These are phyloP conservation scores for Carposina sasakii DNA, from an alignment of 1,140 invertebrate species.

Conservation along the genomic window DNA sequence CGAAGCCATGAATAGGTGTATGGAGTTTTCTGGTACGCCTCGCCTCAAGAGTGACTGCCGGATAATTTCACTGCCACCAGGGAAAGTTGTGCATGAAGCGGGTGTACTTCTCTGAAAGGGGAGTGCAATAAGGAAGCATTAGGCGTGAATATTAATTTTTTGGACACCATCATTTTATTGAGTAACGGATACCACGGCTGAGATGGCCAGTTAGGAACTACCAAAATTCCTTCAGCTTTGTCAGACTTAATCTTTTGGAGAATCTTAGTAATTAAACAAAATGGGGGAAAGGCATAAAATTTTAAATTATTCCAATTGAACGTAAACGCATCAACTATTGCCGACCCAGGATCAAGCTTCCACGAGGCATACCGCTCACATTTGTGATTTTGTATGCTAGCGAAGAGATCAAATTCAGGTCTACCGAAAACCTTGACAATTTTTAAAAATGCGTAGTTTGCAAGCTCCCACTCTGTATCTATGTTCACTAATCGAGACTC, in stretches of 20 bases:
- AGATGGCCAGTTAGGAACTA: neutral
- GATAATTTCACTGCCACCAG: neutral
- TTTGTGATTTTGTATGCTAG: neutral
- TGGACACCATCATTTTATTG: neutral
- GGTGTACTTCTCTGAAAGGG: neutral
- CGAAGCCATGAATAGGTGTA: neutral
- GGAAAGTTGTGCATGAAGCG: neutral
- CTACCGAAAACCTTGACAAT: neutral
- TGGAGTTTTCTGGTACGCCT: neutral
- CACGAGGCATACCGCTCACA: neutral
- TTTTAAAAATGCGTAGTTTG: neutral
- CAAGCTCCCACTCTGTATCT: slow-evolving; percentile 1
- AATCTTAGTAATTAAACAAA: neutral
- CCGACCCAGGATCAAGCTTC: neutral
- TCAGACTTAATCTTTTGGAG: neutral
- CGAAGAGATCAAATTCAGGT: neutral
- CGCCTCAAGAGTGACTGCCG: neutral
- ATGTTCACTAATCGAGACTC: neutral
- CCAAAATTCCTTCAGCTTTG: neutral
- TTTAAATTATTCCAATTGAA: neutral
- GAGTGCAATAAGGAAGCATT: neutral
- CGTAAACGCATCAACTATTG: neutral
- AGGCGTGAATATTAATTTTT: neutral
- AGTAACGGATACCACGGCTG: neutral
- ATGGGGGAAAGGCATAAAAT: neutral